Conservation (phyloP, 2,888 invertebrate species). For the Bugula neritina region DNA sequence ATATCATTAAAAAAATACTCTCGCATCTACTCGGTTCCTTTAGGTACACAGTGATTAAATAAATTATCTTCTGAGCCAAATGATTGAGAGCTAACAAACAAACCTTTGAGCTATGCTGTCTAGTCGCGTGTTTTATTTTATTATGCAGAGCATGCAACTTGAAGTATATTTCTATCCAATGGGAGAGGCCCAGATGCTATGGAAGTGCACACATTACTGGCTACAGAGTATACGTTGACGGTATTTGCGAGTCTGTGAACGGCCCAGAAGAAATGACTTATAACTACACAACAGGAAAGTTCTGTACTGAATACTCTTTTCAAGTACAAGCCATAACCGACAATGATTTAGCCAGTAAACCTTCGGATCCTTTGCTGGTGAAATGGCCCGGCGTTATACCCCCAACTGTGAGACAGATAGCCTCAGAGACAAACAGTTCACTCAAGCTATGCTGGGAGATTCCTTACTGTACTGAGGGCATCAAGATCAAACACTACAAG, state of each 20-base stretch:
- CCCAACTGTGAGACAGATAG: slow-evolving; percentile 40
- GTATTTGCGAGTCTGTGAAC: slow-evolving; percentile 48
- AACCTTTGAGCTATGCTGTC: too few species aligned
- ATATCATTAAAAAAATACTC: too few species aligned
- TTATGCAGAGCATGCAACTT: slow-evolving; percentile 53
- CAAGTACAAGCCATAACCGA: slow-evolving; percentile 53
- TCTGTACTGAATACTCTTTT: slow-evolving; percentile 53
- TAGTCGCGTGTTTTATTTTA: too few species aligned
- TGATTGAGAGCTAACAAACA: too few species aligned
- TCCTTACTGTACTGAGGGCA: slow-evolving; percentile 47
- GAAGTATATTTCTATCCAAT: slow-evolving; percentile 52
- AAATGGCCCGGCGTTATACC: slow-evolving; percentile 51
- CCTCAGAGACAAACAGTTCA: slow-evolving; percentile 44
- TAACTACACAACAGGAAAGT: slow-evolving; percentile 49
- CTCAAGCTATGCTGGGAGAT: slow-evolving; percentile 48
- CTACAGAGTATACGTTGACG: slow-evolving; percentile 53
- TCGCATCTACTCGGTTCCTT: too few species aligned
- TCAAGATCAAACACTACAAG: slow-evolving; percentile 52
- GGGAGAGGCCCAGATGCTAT: slow-evolving; percentile 50
- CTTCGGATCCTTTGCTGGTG: slow-evolving; percentile 50
- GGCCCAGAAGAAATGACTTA: slow-evolving; percentile 47
- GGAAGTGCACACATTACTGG: slow-evolving; percentile 50
- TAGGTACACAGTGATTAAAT: too few species aligned
- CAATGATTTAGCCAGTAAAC: slow-evolving; percentile 44
- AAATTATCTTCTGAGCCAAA: too few species aligned